Evolutionary conservation across 92 coral and sea anemone species (phyloP), one percentile per base, ranked within the genome.

Genomic region (Epizoanthus ramosus): DNA sequence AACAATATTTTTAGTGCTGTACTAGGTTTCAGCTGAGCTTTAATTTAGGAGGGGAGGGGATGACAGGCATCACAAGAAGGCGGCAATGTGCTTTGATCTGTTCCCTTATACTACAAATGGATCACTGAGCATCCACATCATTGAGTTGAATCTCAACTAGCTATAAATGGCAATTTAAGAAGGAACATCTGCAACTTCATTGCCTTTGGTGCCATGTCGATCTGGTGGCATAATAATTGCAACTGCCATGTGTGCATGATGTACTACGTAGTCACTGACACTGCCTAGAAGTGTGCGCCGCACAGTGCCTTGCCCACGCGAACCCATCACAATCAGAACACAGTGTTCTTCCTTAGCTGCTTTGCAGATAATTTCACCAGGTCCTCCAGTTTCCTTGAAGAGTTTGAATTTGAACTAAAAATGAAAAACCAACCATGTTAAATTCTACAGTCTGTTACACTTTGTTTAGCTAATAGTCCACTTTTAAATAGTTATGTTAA

Each of bases 231-330:
- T 90, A 37, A 93, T 87, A 53, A 93, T 87, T 19, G 85, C 92
- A 3, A 93, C 91, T 16, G 97, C 93, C 28, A 83, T 75, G 47
- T 89, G 89, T 72, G 88, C 80, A 41, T 93, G 97, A 66, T 93
- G 97, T 17, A 93, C 92, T 28, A 86, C 79, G 69, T 91, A 93
- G 74, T 93, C 97, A 72, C 97, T 93, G 58, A 87, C 91, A 57
- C 97, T 93, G 5, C 97, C 97, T 21, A 93, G 73, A 14, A 93
- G 80, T 6, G 97, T 91, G 64, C 97, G 94, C 6, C 97, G 91
- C 50, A 93, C 39, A 12, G 94, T 89, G 18, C 94, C 94, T 14
- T 74, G 60, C 61, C 97, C 97, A 63, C 97, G 92, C 15, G 94
- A 90, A 18, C 97, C 97, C 87, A 91, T 79, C 61, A 93, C 72